Conservation (phyloP, 2,888 invertebrate genomes). For the Synergus umbraculus region DNA sequence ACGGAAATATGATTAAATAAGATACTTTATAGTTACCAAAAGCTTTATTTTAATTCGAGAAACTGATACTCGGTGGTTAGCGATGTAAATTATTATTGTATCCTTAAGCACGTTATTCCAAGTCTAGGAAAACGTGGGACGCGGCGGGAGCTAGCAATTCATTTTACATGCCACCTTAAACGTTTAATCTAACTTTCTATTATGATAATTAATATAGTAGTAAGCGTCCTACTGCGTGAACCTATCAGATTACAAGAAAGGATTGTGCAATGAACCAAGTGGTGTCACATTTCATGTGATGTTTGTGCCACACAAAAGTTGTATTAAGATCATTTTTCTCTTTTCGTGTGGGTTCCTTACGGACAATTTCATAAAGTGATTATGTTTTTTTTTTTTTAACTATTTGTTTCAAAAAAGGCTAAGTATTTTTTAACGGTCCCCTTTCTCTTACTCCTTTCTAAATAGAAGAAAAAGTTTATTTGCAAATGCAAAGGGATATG, state of each 20-base stretch:
- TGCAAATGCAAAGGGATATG: no score
- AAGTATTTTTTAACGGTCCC: no score
- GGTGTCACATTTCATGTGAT: slow-evolving; percentile 43
- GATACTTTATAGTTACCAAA: no score
- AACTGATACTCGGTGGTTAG: slow-evolving; percentile 22
- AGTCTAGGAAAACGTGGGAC: slow-evolving; percentile 28
- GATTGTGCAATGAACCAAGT: slow-evolving; percentile 43
- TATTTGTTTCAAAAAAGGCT: no score
- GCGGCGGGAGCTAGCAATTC: slow-evolving; percentile 43
- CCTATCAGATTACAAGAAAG: slow-evolving; percentile 49
- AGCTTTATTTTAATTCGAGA: background rate
- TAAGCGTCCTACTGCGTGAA: slow-evolving; percentile 44
- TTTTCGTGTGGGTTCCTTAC: background rate
- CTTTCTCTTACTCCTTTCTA: no score
- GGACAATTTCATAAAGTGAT: no score
- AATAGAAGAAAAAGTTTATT: no score
- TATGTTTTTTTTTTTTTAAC: no score
- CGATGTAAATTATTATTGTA: slow-evolving; percentile 35
- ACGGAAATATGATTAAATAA: no score
- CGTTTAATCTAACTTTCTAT: slow-evolving; percentile 41
- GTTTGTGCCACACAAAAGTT: slow-evolving; percentile 37
- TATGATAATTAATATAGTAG: slow-evolving; percentile 46
- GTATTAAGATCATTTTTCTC: slow-evolving; percentile 31
- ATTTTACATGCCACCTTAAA: slow-evolving; percentile 34
- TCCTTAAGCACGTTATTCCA: slow-evolving; percentile 4